Percentiles rank a stretch among this genome's conserved stretches.
Conservation (phyloP, 2,797 vertebrate genomes). For the Microctenopoma lineatum region DNA sequence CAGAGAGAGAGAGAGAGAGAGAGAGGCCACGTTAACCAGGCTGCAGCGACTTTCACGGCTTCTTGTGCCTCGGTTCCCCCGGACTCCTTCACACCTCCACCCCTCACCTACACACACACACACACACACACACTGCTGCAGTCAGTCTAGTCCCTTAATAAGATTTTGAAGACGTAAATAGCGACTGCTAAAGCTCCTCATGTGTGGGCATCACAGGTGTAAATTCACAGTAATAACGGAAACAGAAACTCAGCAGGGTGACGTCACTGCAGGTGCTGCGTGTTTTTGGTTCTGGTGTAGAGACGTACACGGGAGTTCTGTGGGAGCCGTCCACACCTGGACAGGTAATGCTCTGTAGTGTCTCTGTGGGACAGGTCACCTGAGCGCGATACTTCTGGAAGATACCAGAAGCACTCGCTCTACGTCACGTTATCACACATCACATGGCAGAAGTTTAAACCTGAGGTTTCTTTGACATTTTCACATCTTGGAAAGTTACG, state of each 20-base stretch:
- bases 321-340: too few relatives aligned
- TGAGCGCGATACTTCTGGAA: too few relatives aligned
- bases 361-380: too few relatives aligned
- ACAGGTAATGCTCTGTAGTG: too few relatives aligned
- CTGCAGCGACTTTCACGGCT: neutral
- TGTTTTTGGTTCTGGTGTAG: too few relatives aligned
- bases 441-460: too few relatives aligned
- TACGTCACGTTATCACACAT: too few relatives aligned
- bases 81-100: slow-evolving; percentile 5
- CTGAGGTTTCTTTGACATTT: too few relatives aligned
- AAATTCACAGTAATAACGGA: slow-evolving; percentile 1
- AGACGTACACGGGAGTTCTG: too few relatives aligned
- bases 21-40: neutral
- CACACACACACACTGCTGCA: slow-evolving; percentile 30
- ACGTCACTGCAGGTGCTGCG: slow-evolving; percentile 51
- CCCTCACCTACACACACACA: neutral
- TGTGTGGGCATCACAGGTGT: slow-evolving; percentile 27
- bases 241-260: slow-evolving; percentile 12
- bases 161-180: slow-evolving; percentile 71
- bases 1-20: neutral
- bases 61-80: neutral
- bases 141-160: slow-evolving; percentile 68
- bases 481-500: too few relatives aligned
- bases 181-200: slow-evolving; percentile 28
- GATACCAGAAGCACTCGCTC: too few relatives aligned